Conservation (phyloP, 2,113 vertebrate species). For the Gulo gulo region DNA sequence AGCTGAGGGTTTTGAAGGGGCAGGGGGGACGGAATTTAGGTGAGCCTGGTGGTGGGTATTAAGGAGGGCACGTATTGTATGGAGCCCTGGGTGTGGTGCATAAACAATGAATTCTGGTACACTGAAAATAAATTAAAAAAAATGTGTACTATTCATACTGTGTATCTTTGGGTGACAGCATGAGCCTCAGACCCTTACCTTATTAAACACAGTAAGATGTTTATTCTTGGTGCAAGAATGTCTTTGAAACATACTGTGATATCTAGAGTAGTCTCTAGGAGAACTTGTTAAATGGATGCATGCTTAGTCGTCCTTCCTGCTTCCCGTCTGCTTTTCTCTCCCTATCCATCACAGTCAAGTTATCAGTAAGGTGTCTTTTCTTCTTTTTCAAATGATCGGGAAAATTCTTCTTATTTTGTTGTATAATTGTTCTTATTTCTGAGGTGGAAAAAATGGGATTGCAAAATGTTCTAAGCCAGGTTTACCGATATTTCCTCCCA, state of each 20-base stretch:
- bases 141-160: neutral
- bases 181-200: neutral
- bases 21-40: fast-evolving
- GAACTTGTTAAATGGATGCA: too few relatives aligned
- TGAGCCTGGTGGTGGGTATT: too few relatives aligned
- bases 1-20: too few relatives aligned
- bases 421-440: neutral
- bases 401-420: neutral
- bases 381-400: neutral
- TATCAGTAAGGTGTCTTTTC: neutral
- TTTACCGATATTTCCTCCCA: neutral
- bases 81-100: too few relatives aligned
- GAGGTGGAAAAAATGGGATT: neutral
- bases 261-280: neutral
- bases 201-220: neutral
- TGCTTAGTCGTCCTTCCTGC: neutral
- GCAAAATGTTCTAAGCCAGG: neutral
- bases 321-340: neutral
- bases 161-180: neutral
- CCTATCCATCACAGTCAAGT: neutral
- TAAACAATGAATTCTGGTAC: too few relatives aligned
- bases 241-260: neutral
- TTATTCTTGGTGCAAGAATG: neutral
- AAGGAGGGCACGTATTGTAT: too few relatives aligned
- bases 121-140: neutral